These are phyloP conservation scores for Mystacides longicornis DNA, from an alignment of 2,888 invertebrate species.

Conservation along the genomic window DNA sequence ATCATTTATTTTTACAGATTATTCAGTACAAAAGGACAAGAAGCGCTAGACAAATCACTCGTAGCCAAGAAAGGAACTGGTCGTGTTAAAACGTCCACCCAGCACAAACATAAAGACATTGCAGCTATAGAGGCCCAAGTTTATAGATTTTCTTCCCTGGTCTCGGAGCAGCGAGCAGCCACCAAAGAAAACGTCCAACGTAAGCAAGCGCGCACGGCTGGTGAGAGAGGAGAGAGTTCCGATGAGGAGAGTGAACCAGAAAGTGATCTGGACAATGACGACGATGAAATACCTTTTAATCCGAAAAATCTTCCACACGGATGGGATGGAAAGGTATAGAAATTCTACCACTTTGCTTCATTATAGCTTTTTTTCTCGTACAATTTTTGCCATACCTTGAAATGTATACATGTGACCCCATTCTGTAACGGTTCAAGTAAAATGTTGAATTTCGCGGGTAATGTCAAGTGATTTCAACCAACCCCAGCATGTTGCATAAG, in stretches of 20 bases:
- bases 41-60: constrained; percentile 82
- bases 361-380: no score
- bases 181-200: constrained; percentile 98
- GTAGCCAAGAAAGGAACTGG: constrained; percentile 86
- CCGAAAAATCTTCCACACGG: constrained; percentile 98
- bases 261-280: constrained; percentile 80
- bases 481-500: no score
- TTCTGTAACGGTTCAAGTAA: no score
- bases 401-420: no score
- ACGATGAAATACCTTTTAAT: constrained; percentile 96
- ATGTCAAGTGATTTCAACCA: no score
- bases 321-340: constrained; percentile 97
- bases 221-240: constrained; percentile 87
- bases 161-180: constrained; percentile 77
- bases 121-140: constrained; percentile 84
- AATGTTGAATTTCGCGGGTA: no score
- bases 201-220: constrained; percentile 93
- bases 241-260: constrained; percentile 75
- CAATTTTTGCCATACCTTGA: no score
- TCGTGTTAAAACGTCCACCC: constrained; percentile 45
- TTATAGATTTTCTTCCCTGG: constrained; percentile 77
- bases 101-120: constrained; percentile 74
- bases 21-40: constrained; percentile 93
- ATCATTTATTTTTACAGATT: constrained; percentile 41
- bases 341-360: no score